Conservation (phyloP, 2,888 invertebrate genomes). For the Nomada goodeniana region DNA sequence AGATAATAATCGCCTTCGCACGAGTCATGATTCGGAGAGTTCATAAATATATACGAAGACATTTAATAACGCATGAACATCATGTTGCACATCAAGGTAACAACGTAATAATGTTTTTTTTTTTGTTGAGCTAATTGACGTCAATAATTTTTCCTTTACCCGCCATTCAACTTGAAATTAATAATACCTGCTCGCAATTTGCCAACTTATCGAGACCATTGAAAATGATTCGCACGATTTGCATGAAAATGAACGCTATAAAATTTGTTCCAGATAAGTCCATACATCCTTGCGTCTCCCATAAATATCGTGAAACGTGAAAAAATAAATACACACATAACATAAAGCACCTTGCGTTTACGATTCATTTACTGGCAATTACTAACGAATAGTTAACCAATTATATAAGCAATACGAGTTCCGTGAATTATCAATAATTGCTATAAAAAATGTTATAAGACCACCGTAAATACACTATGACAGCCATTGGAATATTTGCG, state of each 20-base stretch:
- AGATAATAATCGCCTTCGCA: background rate
- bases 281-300: no score
- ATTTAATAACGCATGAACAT: constrained; percentile 13
- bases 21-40: background rate
- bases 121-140: constrained; percentile 13
- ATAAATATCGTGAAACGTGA: no score
- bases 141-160: constrained; percentile 10
- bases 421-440: no score
- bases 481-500: no score
- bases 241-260: background rate
- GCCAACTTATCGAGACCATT: background rate
- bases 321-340: no score
- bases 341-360: no score
- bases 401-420: no score
- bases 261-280: no score
- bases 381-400: no score
- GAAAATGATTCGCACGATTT: background rate
- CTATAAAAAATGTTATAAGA: no score
- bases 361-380: no score
- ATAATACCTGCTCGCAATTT: background rate
- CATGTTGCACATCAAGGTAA: constrained; percentile 2
- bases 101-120: constrained; percentile 18
- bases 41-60: background rate
- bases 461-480: no score
- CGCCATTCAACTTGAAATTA: background rate